Base-by-base conservation (phyloP, 2,888 invertebrate species). In the Dryococelus australis region DNA sequence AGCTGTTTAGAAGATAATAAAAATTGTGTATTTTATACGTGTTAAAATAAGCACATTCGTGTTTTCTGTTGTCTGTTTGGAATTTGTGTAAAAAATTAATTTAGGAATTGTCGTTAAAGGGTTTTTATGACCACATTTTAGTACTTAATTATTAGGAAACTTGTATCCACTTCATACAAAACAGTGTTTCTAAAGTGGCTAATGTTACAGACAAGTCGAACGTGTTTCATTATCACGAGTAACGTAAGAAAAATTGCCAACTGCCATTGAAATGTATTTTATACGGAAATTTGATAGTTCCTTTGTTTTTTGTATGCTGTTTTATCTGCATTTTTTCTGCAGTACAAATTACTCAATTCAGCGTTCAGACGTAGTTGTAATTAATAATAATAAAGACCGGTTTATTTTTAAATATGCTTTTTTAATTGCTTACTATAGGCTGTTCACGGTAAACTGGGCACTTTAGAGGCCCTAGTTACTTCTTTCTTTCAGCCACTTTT, bases 281-380 rank as follows among this genome's bases (percentile, higher is more conserved):
- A 65, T 65, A 65, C 65, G n/a, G 65, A 65, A 65, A 65, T 65
- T 65, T 65, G 24, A 65, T 65, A 65, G 65, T 65, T 65, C 65
- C 65, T 65, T n/a, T 65, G 65, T 65, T 65, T 35, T 65, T 65
- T 65, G 65, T 65, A 65, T 65, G 6, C 65, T n/a, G 65, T 65
- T 65, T 65, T 65, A 65, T 65, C 65, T 65, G 65, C 65, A 65
- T 13, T 65, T 13, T 24, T 16, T 20, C 65, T 65, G 47, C 47
- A 47, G 47, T 47, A 1, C 47, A 47, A 47, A 5, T 8, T n/a
- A 65, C n/a, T n/a, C 65, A n/a, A 16, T 65, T 24, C 65, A n/a
- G 65, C 65, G 6, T 65, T 65, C 65, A 65, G 65, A 65, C 65
- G 24, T 65, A 65, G 65, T 65, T 65, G 65, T 65, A 65, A 65